Percentiles rank a stretch among this genome's conserved stretches.
Conservation (phyloP, 2,113 vertebrate genomes). For the Pseudopodoces humilis region DNA sequence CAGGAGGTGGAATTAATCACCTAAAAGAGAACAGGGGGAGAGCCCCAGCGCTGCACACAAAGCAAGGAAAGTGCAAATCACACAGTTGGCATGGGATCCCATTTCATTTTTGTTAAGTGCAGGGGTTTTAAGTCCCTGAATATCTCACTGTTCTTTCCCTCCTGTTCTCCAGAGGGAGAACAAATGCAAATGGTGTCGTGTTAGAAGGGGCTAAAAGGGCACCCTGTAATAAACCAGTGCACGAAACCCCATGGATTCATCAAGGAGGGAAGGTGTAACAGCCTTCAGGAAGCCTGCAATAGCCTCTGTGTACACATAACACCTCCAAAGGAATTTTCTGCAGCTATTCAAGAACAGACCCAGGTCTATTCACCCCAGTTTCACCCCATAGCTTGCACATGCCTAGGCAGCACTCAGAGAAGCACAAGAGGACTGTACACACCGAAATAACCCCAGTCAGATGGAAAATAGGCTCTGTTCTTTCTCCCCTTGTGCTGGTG, state of each 20-base stretch:
- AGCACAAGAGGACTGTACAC: accelerated
- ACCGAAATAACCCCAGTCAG: not conserved
- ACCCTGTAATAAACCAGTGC: conserved; percentile 48
- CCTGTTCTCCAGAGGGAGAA: conserved; percentile 57
- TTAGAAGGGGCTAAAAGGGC: conserved; percentile 65
- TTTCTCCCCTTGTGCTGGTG: not conserved
- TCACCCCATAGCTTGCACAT: conserved; percentile 37
- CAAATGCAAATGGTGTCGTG: conserved; percentile 58
- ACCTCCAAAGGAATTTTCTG: conserved; percentile 57
- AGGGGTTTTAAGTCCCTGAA: conserved; percentile 48
- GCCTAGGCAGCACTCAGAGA: not conserved
- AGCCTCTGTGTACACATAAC: conserved; percentile 54
- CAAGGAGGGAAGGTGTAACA: conserved; percentile 51
- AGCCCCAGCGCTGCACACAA: not conserved
- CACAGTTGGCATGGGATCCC: conserved; percentile 58
- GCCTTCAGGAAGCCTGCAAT: conserved; percentile 49
- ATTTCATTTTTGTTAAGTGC: conserved; percentile 59
- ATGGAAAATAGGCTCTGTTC: not conserved
- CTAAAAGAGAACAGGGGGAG: not conserved
- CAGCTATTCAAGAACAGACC: conserved; percentile 39
- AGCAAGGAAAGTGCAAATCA: not conserved
- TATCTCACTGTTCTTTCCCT: conserved; percentile 63
- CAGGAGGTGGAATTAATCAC: conserved; percentile 56
- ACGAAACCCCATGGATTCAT: not conserved
- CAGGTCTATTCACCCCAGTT: not conserved